Evolutionary conservation across 30 jellyfish, hydroid and myxozoan species (phyloP), one percentile per base, ranked within the genome.

Genomic region (Haliclystus octoradiatus): DNA sequence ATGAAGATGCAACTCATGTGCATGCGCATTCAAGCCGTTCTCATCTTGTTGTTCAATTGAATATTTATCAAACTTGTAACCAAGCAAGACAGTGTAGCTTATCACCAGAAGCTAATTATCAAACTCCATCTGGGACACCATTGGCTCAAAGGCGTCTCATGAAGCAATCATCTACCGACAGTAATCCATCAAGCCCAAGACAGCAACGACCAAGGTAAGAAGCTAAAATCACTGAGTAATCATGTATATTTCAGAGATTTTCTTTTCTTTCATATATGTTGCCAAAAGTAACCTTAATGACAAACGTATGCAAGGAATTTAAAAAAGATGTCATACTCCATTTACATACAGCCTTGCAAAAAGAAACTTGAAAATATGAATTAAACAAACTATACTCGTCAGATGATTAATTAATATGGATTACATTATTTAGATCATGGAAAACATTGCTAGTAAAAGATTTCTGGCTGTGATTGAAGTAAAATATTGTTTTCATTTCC

Each of bases 1-100:
- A 77, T 72, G 95, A 84, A 40, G 95, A 84, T 76, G 87, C 90
- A 68, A 84, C 95, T 47, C 70, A 71, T 26, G 92, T 84, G 0
- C 95, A 84, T 61, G 91, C 95, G 53, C 95, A 84, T 70, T 84
- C 95, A 26, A 84, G 95, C 75, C 75, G 95, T 19, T 84, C 95
- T 3, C 95, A 84, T 66, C 81, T 84, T 15, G 76, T 84, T 74
- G 95, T 84, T 49, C 95, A 84, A 71, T 77, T 84, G 60, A 84
- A 84, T 70, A 82, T 84, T 28, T 76, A 69, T 51, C 95, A 76
- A 66, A 62, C 68, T 46, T 64, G 74, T 24, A 78, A 70, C 65
- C 52, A 80, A 35, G 34, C 83, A 26, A 29, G 34, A 15, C 34
- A 50, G 75, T 81, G 85, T 34, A 79, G 65, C 32, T 63, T 91